These are phyloP conservation scores for Ectobius pallidus DNA, from an alignment of 2,888 invertebrate species.

Conservation along the genomic window DNA sequence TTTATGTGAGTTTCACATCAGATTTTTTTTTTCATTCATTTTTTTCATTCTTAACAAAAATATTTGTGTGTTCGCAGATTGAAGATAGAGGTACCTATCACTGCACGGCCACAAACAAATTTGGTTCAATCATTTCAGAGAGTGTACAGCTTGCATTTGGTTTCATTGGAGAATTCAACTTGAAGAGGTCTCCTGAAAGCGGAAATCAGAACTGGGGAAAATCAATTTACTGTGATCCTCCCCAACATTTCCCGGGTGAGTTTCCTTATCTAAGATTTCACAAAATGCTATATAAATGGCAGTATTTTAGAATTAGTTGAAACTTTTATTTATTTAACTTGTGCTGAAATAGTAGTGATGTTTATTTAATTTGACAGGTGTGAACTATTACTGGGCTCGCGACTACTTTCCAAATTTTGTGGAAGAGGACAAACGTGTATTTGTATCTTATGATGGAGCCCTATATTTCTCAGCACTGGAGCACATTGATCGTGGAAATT, in stretches of 20 bases:
- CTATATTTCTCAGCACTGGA: constrained; percentile 94
- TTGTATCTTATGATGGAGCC: constrained; percentile 93
- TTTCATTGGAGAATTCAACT: constrained; percentile 85
- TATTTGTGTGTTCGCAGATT: constrained; percentile 54
- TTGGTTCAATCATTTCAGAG: constrained; percentile 87
- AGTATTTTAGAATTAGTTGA: too few relatives aligned
- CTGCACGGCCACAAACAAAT: constrained; percentile 88
- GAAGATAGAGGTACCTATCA: constrained; percentile 88
- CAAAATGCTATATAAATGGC: too few relatives aligned
- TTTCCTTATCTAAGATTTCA: too few relatives aligned
- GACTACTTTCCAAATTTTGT: constrained; percentile 91
- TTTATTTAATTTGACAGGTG: constrained; percentile 56
- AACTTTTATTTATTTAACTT: too few relatives aligned
- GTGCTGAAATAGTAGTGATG: too few relatives aligned
- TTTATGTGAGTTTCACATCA: too few relatives aligned
- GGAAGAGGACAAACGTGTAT: constrained; percentile 89
- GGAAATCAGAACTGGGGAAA: constrained; percentile 95
- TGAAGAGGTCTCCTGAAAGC: constrained; percentile 80
- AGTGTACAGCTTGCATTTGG: constrained; percentile 89
- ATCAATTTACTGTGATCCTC: constrained; percentile 90
- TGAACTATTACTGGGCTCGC: constrained; percentile 91
- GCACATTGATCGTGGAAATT: constrained; percentile 86
- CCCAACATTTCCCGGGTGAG: constrained; percentile 82
- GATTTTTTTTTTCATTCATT: too few relatives aligned
- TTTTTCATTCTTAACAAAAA: too few relatives aligned